phyloP scores from a whole-genome alignment of 2,113 vertebrate genomes.

The Dasypus novemcinctus region DNA sequence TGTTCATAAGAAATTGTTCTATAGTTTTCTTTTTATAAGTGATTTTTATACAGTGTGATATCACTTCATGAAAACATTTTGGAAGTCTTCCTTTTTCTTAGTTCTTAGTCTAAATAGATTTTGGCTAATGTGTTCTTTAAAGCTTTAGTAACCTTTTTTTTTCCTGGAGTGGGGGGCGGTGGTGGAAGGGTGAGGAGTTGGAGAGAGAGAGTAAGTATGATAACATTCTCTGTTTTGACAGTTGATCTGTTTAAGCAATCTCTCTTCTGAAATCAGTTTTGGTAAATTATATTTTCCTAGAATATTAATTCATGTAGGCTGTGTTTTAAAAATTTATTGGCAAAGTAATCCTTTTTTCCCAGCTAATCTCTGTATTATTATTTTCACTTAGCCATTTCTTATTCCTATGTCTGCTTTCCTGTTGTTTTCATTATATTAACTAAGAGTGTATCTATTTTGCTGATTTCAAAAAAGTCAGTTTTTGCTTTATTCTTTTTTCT shows the following conservation, averaged over 20 bases:
- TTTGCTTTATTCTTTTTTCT: neutral
- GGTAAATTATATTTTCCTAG: neutral
- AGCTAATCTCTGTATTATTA: neutral
- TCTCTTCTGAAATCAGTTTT: constrained; percentile 1
- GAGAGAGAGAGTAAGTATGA: neutral
- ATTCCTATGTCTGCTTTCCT: neutral
- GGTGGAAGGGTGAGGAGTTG: no score
- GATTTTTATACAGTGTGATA: neutral
- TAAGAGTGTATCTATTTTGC: neutral
- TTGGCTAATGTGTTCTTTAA: neutral
- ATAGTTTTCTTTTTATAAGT: neutral
- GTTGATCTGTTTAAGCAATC: neutral
- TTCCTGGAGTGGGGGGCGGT: no score
- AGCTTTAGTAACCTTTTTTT: neutral
- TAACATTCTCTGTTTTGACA: neutral
- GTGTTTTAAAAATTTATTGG: neutral
- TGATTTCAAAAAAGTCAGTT: neutral
- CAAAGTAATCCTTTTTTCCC: neutral
- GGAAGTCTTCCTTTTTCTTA: neutral
- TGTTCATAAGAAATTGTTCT: neutral
- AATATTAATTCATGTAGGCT: neutral
- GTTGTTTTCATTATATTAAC: neutral
- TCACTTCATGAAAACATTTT: neutral
- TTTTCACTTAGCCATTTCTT: neutral
- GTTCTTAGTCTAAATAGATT: neutral